Evolutionary conservation across 2,113 vertebrate species (phyloP), one percentile per base, ranked within the genome.

Genomic region (Seriola rivoliana): DNA sequence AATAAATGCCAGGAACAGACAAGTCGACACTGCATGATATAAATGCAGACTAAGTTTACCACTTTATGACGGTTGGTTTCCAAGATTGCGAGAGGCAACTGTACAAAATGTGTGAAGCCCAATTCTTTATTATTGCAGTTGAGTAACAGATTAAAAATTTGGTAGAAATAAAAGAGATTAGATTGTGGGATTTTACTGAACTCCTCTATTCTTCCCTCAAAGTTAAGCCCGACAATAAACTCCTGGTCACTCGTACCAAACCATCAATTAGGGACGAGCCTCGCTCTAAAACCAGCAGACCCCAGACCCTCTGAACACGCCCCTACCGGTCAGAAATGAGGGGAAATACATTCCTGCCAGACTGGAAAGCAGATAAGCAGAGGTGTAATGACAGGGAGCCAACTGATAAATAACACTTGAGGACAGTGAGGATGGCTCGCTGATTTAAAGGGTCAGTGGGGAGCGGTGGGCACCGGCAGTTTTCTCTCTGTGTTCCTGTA

Each of bases 351-450:
- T 57, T 7, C 71, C 52, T 64, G 7, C 11, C 63, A 44, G 52
- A 65, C 62, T 58, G 19, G 25, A 25, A 23, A 77, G 67, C 64
- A 40, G 81, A 62, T 23, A 71, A 34, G 19, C 66, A 62, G 48
- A 57, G 71, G 66, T 64, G 40, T 79, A 70, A 72, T 83, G 62
- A 75, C 81, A 85, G 69, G n/a, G 81, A 42, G 7, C 9, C 1
- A 11, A 9, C 63, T 83, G 60, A 82, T 78, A 52, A 78, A 75
- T 74, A 71, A 64, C 60, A 29, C 40, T 9, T 0, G 17, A 16
- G 23, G 42, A 71, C 54, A 54, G 48, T 55, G 44, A 63, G 71
- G 72, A 66, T 23, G 21, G 29, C 23, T n/a, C 10, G 16, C 16
- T 78, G 74, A 59, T 57, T 44, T 34, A 6, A 32, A 5, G 40